Evolutionary conservation across 2,113 vertebrate species (phyloP).

Genomic region (Perognathus longimembris): DNA sequence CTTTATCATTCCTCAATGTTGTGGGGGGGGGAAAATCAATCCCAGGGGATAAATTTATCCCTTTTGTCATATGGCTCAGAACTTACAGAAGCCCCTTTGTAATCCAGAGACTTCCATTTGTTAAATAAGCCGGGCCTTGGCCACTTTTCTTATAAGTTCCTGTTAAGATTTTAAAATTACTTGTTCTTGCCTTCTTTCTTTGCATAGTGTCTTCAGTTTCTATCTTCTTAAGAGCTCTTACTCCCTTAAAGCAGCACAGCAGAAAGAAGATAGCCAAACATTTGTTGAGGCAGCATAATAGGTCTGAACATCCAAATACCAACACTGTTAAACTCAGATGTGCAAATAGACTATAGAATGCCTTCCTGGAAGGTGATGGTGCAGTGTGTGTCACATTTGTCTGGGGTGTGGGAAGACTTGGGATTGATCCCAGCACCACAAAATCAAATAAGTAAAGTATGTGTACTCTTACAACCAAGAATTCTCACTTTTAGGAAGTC

Average conservation of each 20-base stretch:
- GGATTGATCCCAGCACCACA: too few relatives aligned
- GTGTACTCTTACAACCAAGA: neutral
- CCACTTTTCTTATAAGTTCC: neutral
- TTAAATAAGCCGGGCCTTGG: neutral
- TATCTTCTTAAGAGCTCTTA: neutral
- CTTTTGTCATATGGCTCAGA: conserved; percentile 2
- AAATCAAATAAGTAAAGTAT: neutral
- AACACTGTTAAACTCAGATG: neutral
- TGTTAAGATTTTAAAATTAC: neutral
- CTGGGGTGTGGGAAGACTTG: too few relatives aligned
- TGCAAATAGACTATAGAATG: neutral
- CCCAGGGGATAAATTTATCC: neutral
- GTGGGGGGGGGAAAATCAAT: neutral
- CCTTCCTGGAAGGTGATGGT: neutral
- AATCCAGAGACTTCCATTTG: conserved; percentile 34
- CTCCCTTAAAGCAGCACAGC: neutral
- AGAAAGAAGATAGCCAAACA: neutral
- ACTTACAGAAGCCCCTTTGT: neutral
- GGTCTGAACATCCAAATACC: neutral
- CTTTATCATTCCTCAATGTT: conserved; percentile 45
- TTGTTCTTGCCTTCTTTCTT: neutral
- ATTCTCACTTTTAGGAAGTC: neutral
- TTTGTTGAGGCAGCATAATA: neutral
- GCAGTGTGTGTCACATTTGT: neutral
- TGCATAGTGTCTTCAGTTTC: neutral